phyloP scores from a whole-genome alignment of 2,888 invertebrate genomes.

The Orthosia incerta region DNA sequence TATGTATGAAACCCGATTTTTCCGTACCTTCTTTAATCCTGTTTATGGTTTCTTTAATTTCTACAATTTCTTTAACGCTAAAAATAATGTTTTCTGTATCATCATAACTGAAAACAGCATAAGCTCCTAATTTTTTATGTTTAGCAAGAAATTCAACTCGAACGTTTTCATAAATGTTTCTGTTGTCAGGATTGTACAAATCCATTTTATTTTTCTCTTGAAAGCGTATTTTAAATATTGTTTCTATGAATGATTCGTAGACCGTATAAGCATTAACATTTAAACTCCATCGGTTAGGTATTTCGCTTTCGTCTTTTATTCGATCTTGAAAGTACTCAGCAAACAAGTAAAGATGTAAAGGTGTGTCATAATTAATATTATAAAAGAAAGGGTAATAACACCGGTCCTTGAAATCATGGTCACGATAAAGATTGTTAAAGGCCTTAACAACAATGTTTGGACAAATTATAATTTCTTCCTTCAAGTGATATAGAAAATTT shows the following conservation, averaged over 20 bases:
- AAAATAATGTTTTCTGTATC: too few species aligned
- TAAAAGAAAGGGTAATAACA: background rate
- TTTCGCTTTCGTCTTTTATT: conserved; percentile 8
- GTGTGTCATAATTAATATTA: conserved; percentile 22
- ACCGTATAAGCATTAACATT: conserved; percentile 45
- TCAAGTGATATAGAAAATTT: conserved; percentile 18
- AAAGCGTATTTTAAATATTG: conserved; percentile 46
- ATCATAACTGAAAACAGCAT: conserved; percentile 36
- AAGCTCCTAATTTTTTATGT: conserved; percentile 51
- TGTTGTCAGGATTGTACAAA: conserved; percentile 38
- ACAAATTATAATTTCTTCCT: conserved; percentile 15
- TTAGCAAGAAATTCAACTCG: conserved; percentile 15
- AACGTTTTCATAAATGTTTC: conserved; percentile 24
- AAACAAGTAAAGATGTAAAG: conserved; percentile 47
- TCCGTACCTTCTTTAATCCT: too few species aligned
- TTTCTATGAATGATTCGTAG: conserved; percentile 54
- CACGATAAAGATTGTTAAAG: background rate
- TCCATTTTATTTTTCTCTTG: conserved; percentile 54
- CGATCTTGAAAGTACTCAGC: conserved; percentile 41
- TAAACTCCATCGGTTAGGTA: conserved; percentile 42
- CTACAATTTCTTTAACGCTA: too few species aligned
- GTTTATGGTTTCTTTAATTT: too few species aligned
- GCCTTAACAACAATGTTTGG: background rate
- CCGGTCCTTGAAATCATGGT: background rate
- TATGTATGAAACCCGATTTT: too few species aligned